Conservation (phyloP, 2,797 vertebrate genomes). For the Setipinna tenuifilis region DNA sequence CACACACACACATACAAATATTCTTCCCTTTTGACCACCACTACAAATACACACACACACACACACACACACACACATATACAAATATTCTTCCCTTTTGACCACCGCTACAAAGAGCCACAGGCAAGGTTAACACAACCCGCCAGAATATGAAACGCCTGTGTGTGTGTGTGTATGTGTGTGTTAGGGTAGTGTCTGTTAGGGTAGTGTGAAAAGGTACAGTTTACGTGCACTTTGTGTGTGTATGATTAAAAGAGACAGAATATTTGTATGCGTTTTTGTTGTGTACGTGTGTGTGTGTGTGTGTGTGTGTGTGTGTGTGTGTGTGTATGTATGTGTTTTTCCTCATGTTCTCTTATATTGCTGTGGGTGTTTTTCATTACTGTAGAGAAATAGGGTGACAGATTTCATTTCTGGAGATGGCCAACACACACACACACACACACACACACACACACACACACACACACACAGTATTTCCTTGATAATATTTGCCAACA, state of each 20-base stretch:
- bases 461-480: too few relatives aligned
- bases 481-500: too few relatives aligned
- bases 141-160: not conserved
- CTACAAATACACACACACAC: too few relatives aligned
- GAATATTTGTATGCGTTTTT: not conserved
- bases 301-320: not conserved
- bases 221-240: not conserved
- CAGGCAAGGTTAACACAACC: constrained; percentile 45
- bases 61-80: too few relatives aligned
- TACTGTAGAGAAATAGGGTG: too few relatives aligned
- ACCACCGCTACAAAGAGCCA: constrained; percentile 46
- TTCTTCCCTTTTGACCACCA: constrained; percentile 51
- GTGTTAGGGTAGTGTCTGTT: too few relatives aligned
- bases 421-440: too few relatives aligned
- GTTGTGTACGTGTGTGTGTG: not conserved
- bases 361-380: too few relatives aligned
- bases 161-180: not conserved
- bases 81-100: constrained; percentile 50
- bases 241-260: not conserved
- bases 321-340: not conserved
- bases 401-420: too few relatives aligned
- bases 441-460: too few relatives aligned
- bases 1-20: too few relatives aligned
- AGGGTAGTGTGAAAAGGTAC: too few relatives aligned
- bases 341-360: not conserved